Evolutionary conservation across 1,140 invertebrate species (phyloP), one percentile per base, ranked within the genome.

Genomic region (Brachionus paranguensis): DNA sequence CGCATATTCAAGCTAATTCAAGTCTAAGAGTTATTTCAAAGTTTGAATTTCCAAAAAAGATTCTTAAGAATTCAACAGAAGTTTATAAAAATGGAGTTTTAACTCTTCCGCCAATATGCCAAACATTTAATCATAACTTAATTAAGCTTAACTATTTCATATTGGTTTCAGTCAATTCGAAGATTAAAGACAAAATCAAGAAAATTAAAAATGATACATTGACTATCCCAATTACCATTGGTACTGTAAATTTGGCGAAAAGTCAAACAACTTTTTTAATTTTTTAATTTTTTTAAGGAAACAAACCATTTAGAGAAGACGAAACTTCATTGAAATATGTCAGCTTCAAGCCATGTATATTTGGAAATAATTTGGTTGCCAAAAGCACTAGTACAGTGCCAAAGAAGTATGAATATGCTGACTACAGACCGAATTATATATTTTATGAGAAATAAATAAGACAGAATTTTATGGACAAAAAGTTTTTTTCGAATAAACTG

Each of bases 111-210:
- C 53, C 78, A 64, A 43, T 81, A 14, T 81, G 78, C 41, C 78
- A 43, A 43, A 81, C 78, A 68, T 81, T 81, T 27, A 64, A 81
- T 64, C 37, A 81, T 11, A 81, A 81, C 60, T 68, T 81, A 14
- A 64, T 81, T 11, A 81, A 81, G 45, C 53, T 81, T 64, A 64
- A 43, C 60, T 81, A 81, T 37, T 60, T 68, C 33, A 64, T 81
- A 10, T 64, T 81, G 43, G 78, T 81, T 41, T 45, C 33, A 41
- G 33, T 81, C 12, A 81, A 81, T 76, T 64, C 50, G 37, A 68
- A 43, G 20, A 17, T 41, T 1, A 81, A 81, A 37, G 53, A 64
- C 6, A 68, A 81, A 47, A 29, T 81, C n/a, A 81, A 81, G 33
- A 68, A 81, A 37, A 12, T 76, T 29, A 50, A 76, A 14, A 50